Evolutionary conservation across 2,888 invertebrate genomes (phyloP).

Genomic region (Leptinotarsa haldemani): DNA sequence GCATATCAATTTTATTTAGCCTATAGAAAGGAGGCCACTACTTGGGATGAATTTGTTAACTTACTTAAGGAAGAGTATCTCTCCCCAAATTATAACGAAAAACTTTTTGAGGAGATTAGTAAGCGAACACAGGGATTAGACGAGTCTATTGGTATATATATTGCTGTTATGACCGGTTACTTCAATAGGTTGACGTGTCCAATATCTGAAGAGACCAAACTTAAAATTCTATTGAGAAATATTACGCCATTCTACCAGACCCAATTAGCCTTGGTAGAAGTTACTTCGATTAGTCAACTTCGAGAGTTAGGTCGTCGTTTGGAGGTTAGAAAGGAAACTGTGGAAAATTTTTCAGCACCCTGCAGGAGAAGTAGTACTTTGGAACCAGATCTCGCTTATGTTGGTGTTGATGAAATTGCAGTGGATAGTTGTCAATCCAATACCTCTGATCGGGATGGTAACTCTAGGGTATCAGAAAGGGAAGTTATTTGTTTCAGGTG

Average conservation of each 20-base stretch:
- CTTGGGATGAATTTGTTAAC: not conserved
- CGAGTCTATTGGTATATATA: constrained; percentile 6
- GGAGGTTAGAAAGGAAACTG: not conserved
- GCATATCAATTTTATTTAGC: not conserved
- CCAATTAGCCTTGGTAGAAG: not conserved
- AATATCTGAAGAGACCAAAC: not conserved
- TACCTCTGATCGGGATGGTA: not conserved
- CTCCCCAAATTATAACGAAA: not conserved
- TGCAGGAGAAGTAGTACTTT: not conserved
- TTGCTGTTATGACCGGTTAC: not conserved
- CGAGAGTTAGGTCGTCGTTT: not conserved
- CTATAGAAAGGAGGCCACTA: not conserved
- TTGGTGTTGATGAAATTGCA: not conserved
- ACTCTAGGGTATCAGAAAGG: not conserved
- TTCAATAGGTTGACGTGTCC: not conserved
- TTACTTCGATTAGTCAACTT: not conserved
- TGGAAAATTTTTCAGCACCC: not conserved
- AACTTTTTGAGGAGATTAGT: not conserved
- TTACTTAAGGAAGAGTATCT: not conserved
- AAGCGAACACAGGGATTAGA: not conserved
- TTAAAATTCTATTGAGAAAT: not conserved
- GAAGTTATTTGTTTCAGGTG: not conserved
- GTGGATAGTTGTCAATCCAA: not conserved
- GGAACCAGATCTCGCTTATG: constrained; percentile 5
- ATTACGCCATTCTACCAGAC: not conserved